Conservation (phyloP, 2,113 vertebrate species). For the Pithys albifrons region DNA sequence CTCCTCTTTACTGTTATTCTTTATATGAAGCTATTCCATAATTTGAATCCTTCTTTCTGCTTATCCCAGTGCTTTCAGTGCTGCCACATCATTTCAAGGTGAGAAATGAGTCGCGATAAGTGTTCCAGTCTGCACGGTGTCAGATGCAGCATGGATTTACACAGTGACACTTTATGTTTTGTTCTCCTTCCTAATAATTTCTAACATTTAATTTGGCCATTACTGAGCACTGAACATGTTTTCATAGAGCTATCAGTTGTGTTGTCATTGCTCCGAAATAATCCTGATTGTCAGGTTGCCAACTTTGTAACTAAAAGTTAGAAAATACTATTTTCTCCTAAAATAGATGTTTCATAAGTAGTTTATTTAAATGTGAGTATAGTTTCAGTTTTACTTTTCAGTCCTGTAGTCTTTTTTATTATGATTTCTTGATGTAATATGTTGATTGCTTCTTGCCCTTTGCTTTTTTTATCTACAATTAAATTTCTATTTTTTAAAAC, state of each 20-base stretch:
- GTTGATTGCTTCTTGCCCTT: neutral
- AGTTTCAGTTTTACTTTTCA: neutral
- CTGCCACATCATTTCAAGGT: neutral
- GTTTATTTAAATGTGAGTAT: neutral
- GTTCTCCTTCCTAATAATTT: neutral
- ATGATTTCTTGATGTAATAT: neutral
- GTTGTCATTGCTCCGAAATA: neutral
- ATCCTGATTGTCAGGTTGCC: neutral
- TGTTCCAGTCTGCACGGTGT: neutral
- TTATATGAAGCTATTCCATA: neutral
- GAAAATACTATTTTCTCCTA: neutral
- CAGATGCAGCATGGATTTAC: neutral
- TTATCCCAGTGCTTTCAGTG: neutral
- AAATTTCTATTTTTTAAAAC: neutral
- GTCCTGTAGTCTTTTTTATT: neutral
- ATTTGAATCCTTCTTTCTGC: neutral
- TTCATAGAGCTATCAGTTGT: neutral
- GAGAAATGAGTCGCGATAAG: neutral
- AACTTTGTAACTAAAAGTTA: neutral
- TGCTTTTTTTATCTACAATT: neutral
- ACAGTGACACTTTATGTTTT: neutral
- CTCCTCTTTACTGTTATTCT: neutral
- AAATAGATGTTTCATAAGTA: neutral
- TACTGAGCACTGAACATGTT: neutral
- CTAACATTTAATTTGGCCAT: neutral